A percentile compares a stretch with the other conserved stretches of the same genome.
Conservation (phyloP, 2,113 vertebrate species). For the Halcyon senegalensis region DNA sequence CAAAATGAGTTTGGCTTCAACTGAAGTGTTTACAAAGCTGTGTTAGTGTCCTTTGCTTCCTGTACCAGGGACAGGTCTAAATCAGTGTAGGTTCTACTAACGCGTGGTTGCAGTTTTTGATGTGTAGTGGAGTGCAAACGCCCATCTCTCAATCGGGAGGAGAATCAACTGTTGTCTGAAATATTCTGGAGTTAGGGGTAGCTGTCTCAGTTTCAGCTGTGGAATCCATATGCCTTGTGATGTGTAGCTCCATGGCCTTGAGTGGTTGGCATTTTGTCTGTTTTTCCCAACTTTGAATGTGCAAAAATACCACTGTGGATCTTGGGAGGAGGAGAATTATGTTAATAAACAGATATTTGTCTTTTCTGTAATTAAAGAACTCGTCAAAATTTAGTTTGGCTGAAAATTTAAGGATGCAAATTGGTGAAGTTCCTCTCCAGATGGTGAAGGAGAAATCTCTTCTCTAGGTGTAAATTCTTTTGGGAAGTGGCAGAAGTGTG, state of each 20-base stretch:
- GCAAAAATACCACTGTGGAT: not conserved
- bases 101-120: not conserved
- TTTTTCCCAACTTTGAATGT: not conserved
- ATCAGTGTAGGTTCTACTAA: not conserved
- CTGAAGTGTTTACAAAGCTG: not conserved
- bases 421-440: not conserved
- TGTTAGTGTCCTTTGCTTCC: not conserved
- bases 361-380: not conserved
- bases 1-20: not conserved
- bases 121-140: not conserved
- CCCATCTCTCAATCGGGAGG: not conserved
- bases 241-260: not conserved
- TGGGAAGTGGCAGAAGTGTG: not conserved
- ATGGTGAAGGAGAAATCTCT: not conserved
- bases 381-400: not conserved
- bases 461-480: not conserved
- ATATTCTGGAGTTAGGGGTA: not conserved
- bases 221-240: not conserved
- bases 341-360: not conserved
- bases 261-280: not conserved
- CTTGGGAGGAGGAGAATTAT: not conserved
- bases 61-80: not conserved
- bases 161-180: not conserved
- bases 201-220: not conserved
- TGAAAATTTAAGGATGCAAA: not conserved